Base-by-base conservation (phyloP, 1,140 invertebrate genomes). In the Caenorhabditis inopinata region DNA sequence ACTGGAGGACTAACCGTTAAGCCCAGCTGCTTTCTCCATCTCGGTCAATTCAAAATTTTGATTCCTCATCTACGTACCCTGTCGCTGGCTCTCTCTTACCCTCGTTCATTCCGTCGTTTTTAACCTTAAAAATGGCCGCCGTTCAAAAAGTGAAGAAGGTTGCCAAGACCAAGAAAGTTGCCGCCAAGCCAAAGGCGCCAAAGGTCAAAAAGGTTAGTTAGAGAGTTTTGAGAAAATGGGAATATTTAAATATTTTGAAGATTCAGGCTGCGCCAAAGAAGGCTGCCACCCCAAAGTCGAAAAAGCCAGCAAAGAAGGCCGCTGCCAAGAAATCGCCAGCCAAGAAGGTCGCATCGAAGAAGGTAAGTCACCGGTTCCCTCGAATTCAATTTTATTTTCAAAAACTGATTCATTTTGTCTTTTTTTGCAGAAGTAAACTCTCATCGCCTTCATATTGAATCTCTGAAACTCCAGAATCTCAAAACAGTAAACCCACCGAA, bases 81-180 rank as follows among this genome's bases (percentile, higher is more conserved):
- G n/a, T n/a, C n/a, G n/a, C n/a, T n/a, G n/a, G n/a, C n/a, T n/a
- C n/a, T n/a, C n/a, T 32, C 1, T 32, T 21, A 11, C 58, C 23
- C 32, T 42, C 58, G 14, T 5, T 14, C 38, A 42, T 14, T n/a
- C n/a, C n/a, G n/a, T n/a, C n/a, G n/a, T 32, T 11, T 32, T 32
- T 12, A 16, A 11, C 38, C 38, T 32, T 42, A 38, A 68, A 68
- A 68, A 68, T 68, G 58, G 23, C 58, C 12, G 58, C 58, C 32
- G 58, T 68, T 18, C 32, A 35, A 35, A 68, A 68, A 38, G 32
- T 32, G n/a, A 68, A 68, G 32, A 68, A 68, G 12, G 58, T 68
- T 32, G 7, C 48, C 29, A 77, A 77, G 49, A 58, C 76, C 49
- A 77, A 77, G 76, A 77, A 76, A 25, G 74, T 47, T n/a, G 74